Evolutionary conservation across 1,140 invertebrate genomes (phyloP).

Genomic region (Goniozus legneri): DNA sequence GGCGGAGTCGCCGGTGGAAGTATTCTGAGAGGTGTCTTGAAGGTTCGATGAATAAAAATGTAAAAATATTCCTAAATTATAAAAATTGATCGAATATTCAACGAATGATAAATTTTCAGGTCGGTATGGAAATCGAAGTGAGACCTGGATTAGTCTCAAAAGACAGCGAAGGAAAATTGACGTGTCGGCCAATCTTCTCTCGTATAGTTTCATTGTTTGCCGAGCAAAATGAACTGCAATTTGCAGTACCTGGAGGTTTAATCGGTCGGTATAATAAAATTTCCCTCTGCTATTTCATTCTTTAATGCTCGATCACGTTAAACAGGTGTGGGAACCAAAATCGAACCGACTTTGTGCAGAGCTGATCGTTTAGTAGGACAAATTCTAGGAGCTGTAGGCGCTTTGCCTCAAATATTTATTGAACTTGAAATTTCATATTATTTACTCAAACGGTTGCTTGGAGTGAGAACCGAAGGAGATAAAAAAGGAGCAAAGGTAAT

Average conservation of each 20-base stretch:
- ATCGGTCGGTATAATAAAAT: conserved; percentile 75
- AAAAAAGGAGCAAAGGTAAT: conserved; percentile 95
- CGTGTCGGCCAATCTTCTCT: conserved; percentile 95
- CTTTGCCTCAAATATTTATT: conserved; percentile 95
- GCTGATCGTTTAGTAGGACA: conserved; percentile 98
- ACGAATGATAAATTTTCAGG: conserved; percentile 45
- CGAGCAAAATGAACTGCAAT: conserved; percentile 98
- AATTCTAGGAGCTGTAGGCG: conserved; percentile 95
- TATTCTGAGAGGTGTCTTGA: conserved; percentile 92
- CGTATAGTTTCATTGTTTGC: conserved; percentile 97
- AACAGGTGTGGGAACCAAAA: conserved; percentile 95
- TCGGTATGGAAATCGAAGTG: conserved; percentile 88
- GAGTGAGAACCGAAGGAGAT: conserved; percentile 97
- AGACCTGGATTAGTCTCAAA: conserved; percentile 95
- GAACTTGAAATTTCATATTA: conserved; percentile 99
- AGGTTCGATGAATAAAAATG: conserved; percentile 55
- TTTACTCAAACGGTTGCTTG: conserved; percentile 88
- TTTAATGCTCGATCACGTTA: too few species aligned
- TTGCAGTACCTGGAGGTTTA: conserved; percentile 96
- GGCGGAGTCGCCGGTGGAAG: conserved; percentile 99
- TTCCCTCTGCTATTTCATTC: too few species aligned
- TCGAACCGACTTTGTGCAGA: conserved; percentile 96
- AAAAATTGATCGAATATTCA: not conserved
- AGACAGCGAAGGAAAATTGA: conserved; percentile 91
- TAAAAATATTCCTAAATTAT: conserved; percentile 31